A percentile compares a stretch with the other conserved stretches of the same genome.
Conservation (phyloP, 2,888 invertebrate species). For the Tipula confusa region DNA sequence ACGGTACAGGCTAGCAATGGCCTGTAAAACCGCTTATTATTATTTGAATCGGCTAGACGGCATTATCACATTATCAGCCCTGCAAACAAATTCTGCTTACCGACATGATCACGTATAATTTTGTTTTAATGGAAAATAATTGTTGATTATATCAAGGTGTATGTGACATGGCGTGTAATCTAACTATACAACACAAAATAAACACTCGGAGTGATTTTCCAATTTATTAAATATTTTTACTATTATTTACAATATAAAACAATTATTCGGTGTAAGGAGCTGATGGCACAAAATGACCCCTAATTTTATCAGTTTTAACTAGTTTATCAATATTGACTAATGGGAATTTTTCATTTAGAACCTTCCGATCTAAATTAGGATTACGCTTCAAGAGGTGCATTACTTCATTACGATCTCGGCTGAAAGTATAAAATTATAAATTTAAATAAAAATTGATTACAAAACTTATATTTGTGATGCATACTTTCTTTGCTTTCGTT, state of each 20-base stretch:
- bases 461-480: slow-evolving; percentile 37
- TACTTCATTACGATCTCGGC: slow-evolving; percentile 62
- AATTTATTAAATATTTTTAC: neutral
- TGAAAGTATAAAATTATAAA: slow-evolving; percentile 40
- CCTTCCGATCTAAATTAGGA: slow-evolving; percentile 68
- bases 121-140: too few species aligned
- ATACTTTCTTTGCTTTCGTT: slow-evolving; percentile 56
- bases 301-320: slow-evolving; percentile 54
- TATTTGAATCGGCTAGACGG: too few species aligned
- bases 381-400: slow-evolving; percentile 67
- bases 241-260: slow-evolving; percentile 8
- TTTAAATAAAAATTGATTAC: slow-evolving; percentile 32
- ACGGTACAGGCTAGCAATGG: too few species aligned
- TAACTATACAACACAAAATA: too few species aligned
- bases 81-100: too few species aligned
- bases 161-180: too few species aligned
- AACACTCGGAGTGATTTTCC: too few species aligned
- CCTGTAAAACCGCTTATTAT: too few species aligned
- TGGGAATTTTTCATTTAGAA: slow-evolving; percentile 69
- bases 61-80: too few species aligned
- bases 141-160: too few species aligned
- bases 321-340: slow-evolving; percentile 68
- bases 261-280: neutral
- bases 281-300: slow-evolving; percentile 58
- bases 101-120: too few species aligned